Evolutionary conservation across 2,797 vertebrate species (phyloP).

Genomic region (Cuculus canorus): DNA sequence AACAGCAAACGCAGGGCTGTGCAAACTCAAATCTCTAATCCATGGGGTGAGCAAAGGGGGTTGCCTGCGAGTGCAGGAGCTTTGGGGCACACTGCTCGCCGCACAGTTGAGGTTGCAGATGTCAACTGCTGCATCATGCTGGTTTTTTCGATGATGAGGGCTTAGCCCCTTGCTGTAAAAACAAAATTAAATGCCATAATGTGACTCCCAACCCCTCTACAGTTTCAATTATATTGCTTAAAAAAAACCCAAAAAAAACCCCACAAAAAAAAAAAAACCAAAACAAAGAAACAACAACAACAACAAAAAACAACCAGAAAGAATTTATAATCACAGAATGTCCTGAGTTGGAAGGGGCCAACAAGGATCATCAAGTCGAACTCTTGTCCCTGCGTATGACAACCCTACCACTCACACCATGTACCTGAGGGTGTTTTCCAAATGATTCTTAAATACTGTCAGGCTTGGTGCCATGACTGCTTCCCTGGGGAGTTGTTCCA

Average conservation of each 20-base stretch:
- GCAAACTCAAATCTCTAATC: neutral
- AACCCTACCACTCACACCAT: no score
- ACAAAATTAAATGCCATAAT: neutral
- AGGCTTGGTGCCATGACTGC: no score
- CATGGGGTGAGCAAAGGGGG: neutral
- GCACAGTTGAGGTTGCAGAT: accelerated
- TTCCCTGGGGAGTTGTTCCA: no score
- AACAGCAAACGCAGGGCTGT: accelerated
- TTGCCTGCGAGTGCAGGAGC: accelerated
- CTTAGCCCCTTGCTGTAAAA: neutral
- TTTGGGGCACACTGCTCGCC: accelerated
- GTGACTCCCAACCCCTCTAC: neutral
- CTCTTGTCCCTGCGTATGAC: no score
- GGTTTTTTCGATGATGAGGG: neutral
- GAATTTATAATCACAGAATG: no score
- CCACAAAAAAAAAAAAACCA: no score
- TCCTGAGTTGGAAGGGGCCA: no score
- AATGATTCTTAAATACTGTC: no score
- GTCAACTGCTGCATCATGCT: accelerated
- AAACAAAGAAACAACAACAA: no score
- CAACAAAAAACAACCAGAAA: no score
- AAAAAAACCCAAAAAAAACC: neutral
- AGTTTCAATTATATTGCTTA: neutral
- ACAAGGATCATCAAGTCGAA: no score
- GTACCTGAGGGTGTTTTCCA: no score